Conservation (phyloP, 2,888 invertebrate species). For the Agrochola macilenta region DNA sequence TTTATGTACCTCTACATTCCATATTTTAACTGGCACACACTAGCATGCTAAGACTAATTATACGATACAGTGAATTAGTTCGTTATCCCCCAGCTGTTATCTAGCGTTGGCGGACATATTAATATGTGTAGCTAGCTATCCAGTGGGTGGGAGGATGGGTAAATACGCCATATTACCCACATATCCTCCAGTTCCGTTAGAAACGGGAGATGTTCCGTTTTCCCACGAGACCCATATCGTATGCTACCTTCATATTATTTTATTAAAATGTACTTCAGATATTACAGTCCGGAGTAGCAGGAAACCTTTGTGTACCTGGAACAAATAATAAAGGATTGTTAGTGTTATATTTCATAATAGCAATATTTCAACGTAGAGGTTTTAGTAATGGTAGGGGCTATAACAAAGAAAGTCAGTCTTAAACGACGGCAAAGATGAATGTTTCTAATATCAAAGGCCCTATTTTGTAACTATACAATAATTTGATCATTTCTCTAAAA, state of each 20-base stretch:
- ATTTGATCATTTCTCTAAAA: neutral
- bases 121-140: neutral
- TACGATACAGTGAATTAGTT: neutral
- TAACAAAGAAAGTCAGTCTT: neutral
- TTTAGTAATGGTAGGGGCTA: neutral
- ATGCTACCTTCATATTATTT: conserved; percentile 42
- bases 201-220: conserved; percentile 12
- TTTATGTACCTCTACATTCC: neutral
- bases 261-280: conserved; percentile 38
- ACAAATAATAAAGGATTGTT: conserved; percentile 42
- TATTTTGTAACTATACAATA: neutral
- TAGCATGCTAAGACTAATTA: neutral
- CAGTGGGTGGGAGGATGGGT: conserved; percentile 2
- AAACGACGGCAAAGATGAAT: neutral
- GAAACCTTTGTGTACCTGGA: conserved; percentile 48
- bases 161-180: conserved; percentile 4
- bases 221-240: conserved; percentile 37
- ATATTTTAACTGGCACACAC: neutral
- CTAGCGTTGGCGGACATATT: neutral
- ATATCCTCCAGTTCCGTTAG: conserved; percentile 15
- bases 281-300: conserved; percentile 24
- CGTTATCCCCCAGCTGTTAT: conserved; percentile 3
- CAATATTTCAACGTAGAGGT: neutral
- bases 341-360: conserved; percentile 10
- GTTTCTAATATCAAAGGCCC: neutral